These are phyloP conservation scores for Ardeotis arabs DNA, from an alignment of 2,113 vertebrate species.

Conservation along the genomic window DNA sequence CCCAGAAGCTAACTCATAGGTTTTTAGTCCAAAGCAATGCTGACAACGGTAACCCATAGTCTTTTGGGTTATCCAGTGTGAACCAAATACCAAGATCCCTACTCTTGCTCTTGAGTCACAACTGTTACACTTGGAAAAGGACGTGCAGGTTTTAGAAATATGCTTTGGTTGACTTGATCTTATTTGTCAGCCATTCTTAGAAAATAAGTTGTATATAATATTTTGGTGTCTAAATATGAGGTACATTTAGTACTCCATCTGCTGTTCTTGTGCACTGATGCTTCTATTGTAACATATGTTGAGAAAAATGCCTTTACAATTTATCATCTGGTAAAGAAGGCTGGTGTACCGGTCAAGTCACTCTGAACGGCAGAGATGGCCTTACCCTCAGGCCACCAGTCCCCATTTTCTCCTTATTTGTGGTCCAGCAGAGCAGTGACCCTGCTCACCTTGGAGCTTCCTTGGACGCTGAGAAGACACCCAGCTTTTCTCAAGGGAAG, in stretches of 20 bases:
- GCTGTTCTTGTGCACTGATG: neutral
- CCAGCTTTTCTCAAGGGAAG: neutral
- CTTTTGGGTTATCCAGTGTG: neutral
- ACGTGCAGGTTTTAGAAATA: neutral
- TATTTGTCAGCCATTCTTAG: neutral
- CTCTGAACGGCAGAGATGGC: neutral
- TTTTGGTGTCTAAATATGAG: neutral
- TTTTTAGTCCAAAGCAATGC: neutral
- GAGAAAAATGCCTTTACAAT: neutral
- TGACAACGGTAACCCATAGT: neutral
- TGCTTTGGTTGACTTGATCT: neutral
- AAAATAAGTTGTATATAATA: neutral
- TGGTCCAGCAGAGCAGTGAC: neutral
- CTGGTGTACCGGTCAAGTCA: neutral
- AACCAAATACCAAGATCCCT: neutral
- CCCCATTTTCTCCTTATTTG: neutral
- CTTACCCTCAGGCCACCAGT: neutral
- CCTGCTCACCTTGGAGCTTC: fast-evolving
- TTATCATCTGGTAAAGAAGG: neutral
- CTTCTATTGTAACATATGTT: neutral
- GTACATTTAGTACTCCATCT: neutral
- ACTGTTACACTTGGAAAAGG: neutral
- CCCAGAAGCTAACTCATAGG: neutral
- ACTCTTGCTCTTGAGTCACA: neutral
- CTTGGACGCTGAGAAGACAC: neutral